phyloP scores from a whole-genome alignment of 1,140 invertebrate genomes.

The Ips typographus region DNA sequence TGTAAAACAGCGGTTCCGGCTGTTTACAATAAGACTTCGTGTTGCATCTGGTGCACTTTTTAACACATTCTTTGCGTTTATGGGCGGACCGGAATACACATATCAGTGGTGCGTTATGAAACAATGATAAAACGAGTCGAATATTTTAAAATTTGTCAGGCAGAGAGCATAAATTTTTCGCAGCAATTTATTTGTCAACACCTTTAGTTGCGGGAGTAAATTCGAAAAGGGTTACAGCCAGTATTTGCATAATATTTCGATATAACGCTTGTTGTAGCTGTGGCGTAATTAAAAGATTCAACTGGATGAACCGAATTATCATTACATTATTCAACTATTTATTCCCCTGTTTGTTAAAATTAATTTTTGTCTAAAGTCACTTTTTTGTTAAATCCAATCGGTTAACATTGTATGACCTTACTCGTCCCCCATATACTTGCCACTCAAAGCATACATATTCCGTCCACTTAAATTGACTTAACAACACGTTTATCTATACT shows the following conservation, averaged over 20 bases:
- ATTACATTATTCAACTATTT: conserved; percentile 33
- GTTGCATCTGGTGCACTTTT: conserved; percentile 27
- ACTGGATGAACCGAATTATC: conserved; percentile 19
- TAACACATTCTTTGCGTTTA: conserved; percentile 27
- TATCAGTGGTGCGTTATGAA: too few species aligned
- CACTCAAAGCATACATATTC: too few species aligned
- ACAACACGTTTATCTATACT: too few species aligned
- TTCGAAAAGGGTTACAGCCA: conserved; percentile 32
- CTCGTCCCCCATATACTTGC: too few species aligned
- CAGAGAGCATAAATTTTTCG: conserved; percentile 34
- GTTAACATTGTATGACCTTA: too few species aligned
- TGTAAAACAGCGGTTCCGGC: conserved; percentile 27
- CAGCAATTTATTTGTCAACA: conserved; percentile 36
- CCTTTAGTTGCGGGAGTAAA: conserved; percentile 29
- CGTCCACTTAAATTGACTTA: too few species aligned
- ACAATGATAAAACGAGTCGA: neutral
- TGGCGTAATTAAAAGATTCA: conserved; percentile 23
- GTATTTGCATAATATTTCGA: conserved; percentile 36
- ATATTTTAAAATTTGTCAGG: conserved; percentile 26
- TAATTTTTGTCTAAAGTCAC: too few species aligned
- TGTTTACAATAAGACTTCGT: conserved; percentile 20
- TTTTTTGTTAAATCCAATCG: too few species aligned
- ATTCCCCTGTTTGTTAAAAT: conserved; percentile 2
- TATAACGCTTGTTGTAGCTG: conserved; percentile 22
- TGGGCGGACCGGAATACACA: neutral